Percentiles rank a stretch among this genome's conserved stretches.
Evolutionary conservation across 2,888 invertebrate species (phyloP).

Genomic region (Julus scanicus): DNA sequence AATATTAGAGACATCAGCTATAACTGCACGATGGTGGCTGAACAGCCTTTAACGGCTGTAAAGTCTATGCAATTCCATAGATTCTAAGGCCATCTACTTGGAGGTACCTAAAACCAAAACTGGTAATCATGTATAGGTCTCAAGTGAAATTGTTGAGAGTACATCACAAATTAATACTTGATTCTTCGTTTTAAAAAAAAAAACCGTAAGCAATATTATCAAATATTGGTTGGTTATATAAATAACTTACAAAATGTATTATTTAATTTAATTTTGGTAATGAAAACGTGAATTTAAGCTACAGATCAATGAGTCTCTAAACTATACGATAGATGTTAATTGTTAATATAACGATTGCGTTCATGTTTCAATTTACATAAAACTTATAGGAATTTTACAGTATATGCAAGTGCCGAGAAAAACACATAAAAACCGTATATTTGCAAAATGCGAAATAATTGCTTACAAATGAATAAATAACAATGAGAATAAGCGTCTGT

Average conservation of each 20-base stretch:
- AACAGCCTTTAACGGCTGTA: too few relatives aligned
- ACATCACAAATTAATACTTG: background rate
- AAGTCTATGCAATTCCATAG: too few relatives aligned
- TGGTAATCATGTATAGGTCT: too few relatives aligned
- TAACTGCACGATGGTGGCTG: too few relatives aligned
- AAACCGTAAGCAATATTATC: too few relatives aligned
- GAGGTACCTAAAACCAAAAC: too few relatives aligned
- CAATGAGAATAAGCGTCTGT: slow-evolving; percentile 13
- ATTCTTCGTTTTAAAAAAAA: too few relatives aligned
- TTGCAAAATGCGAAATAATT: slow-evolving; percentile 29
- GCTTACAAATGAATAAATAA: slow-evolving; percentile 30
- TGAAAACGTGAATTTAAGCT: background rate
- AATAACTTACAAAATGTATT: background rate
- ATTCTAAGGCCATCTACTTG: too few relatives aligned
- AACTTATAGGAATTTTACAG: background rate
- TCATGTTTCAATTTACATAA: background rate
- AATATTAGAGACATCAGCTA: background rate
- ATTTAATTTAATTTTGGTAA: background rate
- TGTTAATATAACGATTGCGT: background rate
- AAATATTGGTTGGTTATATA: background rate
- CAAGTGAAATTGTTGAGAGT: background rate
- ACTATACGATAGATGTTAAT: too few relatives aligned
- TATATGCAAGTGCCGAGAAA: background rate
- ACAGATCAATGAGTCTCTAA: background rate
- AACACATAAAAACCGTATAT: background rate